Percentiles rank a stretch among this genome's conserved stretches.
Evolutionary conservation across 2,888 invertebrate species (phyloP).

Genomic region (Drosophila atripex): DNA sequence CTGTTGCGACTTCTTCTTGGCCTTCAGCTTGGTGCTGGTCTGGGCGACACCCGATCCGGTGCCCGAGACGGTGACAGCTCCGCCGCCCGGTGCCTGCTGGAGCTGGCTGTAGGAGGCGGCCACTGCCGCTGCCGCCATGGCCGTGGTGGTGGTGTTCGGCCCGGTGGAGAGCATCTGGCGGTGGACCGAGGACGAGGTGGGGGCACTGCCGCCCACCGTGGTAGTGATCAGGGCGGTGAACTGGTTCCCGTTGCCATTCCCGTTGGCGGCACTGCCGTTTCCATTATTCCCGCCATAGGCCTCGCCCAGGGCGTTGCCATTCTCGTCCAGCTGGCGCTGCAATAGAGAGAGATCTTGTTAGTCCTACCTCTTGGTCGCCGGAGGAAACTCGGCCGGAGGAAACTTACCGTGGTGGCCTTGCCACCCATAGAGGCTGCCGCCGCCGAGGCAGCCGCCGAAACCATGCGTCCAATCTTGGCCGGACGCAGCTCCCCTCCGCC

Average conservation of each 20-base stretch:
- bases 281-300: constrained; percentile 34
- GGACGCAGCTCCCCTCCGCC: constrained; percentile 51
- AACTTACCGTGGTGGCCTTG: constrained; percentile 65
- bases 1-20: constrained; percentile 85
- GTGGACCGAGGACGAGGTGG: constrained; percentile 24
- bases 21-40: constrained; percentile 50
- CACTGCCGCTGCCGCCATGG: constrained; percentile 65
- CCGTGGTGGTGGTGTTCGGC: constrained; percentile 54
- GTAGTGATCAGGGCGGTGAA: constrained; percentile 85
- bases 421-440: constrained; percentile 40
- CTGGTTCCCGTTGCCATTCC: constrained; percentile 30
- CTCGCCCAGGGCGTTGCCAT: constrained; percentile 88
- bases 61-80: background rate
- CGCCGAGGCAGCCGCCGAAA: constrained; percentile 42
- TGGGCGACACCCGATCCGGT: constrained; percentile 44
- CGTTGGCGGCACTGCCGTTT: constrained; percentile 6
- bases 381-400: too few species aligned
- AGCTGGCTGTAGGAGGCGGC: constrained; percentile 63
- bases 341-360: constrained; percentile 69
- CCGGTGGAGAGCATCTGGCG: constrained; percentile 58
- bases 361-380: background rate
- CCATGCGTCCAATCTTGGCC: constrained; percentile 62
- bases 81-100: constrained; percentile 40
- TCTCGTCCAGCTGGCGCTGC: constrained; percentile 89
- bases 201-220: constrained; percentile 68